Base-by-base conservation (phyloP, 2,113 vertebrate species). In the Empidonax alnorum region DNA sequence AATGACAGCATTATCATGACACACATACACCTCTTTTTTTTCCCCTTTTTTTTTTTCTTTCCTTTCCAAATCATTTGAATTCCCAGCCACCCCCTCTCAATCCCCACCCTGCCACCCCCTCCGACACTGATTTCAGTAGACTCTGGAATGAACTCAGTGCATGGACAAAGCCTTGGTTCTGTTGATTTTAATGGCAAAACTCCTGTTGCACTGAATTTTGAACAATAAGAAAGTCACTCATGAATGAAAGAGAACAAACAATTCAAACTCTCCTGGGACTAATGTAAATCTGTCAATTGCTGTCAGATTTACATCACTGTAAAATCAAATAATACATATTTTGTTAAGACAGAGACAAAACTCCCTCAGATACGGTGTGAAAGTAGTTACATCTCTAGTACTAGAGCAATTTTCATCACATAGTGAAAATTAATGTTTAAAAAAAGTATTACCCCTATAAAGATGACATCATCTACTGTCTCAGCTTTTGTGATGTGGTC, bases 1-100 rank as follows among this genome's bases (percentile, higher is more conserved):
- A 91, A 63, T 10, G 2, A 41, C 4, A 20, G 28, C 37, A 55
- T 63, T 80, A 55, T 35, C 46, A 37, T 63, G 42, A 55, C 25
- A 8, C 33, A 10, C 17, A 33, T 4, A 4, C 27, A 7, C 4
- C 3, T 2, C 1, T 4, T 7, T 21, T 22, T 55, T 55, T 53
- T 19, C 18, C 15, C 12, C 9, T 8, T 10, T 33, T 55, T 31
- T 56, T 10, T 33, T 39, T 22, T 21, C 35, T 24, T 2, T 80
- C 31, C 23, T 28, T 93, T 74, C 10, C 19, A 90, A 33, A 30
- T 71, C 50, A 84, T 27, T 17, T 84, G 56, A 87, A 49, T 79
- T 73, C 5, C 6, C 11, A 55, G 17, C 9, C 21, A 23, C 17
- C 14, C 17, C 68, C 49, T 50, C 49, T 52, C 50, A 52, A 16